A percentile compares a stretch with the other conserved stretches of the same genome.
Conservation (phyloP, 2,797 vertebrate species). For the Florisuga fusca region DNA sequence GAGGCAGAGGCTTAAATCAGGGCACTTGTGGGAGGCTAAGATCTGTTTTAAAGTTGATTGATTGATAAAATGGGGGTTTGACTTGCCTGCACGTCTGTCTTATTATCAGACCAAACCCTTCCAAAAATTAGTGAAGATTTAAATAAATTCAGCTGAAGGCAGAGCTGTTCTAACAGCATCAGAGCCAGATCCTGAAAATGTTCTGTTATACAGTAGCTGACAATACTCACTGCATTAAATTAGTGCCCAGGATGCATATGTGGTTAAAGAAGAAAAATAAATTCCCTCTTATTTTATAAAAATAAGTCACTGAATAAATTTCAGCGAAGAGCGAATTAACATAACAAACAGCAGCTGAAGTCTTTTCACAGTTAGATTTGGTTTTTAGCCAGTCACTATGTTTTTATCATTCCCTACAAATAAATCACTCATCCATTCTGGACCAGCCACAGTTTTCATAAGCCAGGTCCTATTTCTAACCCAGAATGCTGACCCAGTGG, state of each 20-base stretch:
- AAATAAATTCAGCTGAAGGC: not conserved
- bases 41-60: not conserved
- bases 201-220: not conserved
- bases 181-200: not conserved
- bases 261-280: constrained; percentile 5
- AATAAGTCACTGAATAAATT: not conserved
- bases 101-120: not conserved
- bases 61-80: not conserved
- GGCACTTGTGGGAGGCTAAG: not conserved
- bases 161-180: not conserved
- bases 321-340: constrained; percentile 1
- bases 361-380: not conserved
- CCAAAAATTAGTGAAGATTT: not conserved
- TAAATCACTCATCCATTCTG: not conserved
- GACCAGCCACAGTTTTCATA: not conserved
- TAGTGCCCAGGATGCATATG: not conserved
- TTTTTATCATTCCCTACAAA: not conserved
- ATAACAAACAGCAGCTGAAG: constrained; percentile 17
- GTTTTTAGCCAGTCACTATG: not conserved
- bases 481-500: not conserved
- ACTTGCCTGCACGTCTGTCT: not conserved
- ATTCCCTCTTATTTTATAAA: constrained; percentile 21
- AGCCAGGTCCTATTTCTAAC: not conserved
- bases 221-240: not conserved
- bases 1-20: not conserved